Evolutionary conservation across 2,888 invertebrate genomes (phyloP).

Genomic region (Lepas anatifera): DNA sequence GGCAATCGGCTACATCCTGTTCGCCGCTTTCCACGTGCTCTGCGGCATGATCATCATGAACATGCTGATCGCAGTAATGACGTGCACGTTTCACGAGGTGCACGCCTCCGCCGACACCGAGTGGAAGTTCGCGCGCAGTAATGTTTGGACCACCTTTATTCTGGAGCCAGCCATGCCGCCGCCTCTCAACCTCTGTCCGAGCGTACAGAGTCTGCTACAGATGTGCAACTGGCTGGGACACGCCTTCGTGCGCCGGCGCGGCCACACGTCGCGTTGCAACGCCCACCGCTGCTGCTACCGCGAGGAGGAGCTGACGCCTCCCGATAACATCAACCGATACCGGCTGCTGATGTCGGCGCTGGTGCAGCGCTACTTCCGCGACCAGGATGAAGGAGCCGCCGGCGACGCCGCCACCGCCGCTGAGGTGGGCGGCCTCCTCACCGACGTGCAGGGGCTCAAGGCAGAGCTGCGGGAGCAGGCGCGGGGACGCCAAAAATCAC

Average conservation of each 20-base stretch:
- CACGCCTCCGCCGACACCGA: conserved; percentile 54
- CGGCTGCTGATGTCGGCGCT: conserved; percentile 3
- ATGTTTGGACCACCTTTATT: conserved; percentile 45
- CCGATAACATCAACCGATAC: neutral
- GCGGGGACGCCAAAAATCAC: neutral
- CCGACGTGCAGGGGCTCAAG: neutral
- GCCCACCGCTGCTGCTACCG: neutral
- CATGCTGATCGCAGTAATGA: conserved; percentile 63
- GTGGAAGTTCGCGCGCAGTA: conserved; percentile 62
- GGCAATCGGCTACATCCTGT: conserved; percentile 50
- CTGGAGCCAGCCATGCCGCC: conserved; percentile 11
- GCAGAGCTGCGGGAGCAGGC: neutral
- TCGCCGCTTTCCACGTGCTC: conserved; percentile 50
- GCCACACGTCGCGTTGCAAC: neutral
- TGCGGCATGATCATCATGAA: conserved; percentile 59
- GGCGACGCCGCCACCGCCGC: neutral
- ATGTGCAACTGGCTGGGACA: neutral
- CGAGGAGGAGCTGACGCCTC: neutral
- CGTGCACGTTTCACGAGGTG: conserved; percentile 58
- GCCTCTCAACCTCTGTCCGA: neutral
- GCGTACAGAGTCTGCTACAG: neutral
- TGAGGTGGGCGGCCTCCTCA: neutral
- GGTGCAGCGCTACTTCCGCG: conserved; percentile 10
- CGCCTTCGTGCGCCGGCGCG: neutral
- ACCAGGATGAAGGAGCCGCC: neutral